phyloP scores from a whole-genome alignment of 1,140 invertebrate species.

The Laupala kohalensis region DNA sequence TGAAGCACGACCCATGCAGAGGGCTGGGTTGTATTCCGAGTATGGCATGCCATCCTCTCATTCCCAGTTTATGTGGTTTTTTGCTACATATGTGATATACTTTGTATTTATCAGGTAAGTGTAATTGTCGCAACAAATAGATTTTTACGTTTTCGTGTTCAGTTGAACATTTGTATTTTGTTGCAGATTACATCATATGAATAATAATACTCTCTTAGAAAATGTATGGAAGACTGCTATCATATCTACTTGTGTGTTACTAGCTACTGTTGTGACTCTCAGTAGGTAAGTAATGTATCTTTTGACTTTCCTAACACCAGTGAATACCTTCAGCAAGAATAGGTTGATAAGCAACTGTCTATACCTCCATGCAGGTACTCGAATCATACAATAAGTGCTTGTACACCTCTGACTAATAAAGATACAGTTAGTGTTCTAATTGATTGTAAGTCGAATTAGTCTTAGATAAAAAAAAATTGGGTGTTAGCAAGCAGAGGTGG shows the following conservation, averaged over 20 bases:
- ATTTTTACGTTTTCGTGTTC: not conserved
- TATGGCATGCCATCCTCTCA: slow-evolving; percentile 93
- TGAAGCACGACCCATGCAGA: slow-evolving; percentile 58
- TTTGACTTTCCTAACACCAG: no score
- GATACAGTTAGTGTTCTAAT: no score
- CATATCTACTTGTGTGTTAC: slow-evolving; percentile 41
- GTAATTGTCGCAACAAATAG: not conserved
- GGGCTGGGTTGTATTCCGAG: slow-evolving; percentile 59
- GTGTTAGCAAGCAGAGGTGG: no score
- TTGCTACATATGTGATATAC: slow-evolving; percentile 69
- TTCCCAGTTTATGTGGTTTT: slow-evolving; percentile 88
- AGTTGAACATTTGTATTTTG: slow-evolving; percentile 16
- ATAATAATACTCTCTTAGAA: slow-evolving; percentile 58
- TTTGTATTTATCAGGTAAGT: slow-evolving; percentile 73
- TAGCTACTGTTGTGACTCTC: slow-evolving; percentile 49
- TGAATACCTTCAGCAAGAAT: no score
- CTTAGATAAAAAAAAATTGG: no score
- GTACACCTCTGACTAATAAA: no score
- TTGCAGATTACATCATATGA: slow-evolving; percentile 65
- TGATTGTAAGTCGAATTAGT: no score
- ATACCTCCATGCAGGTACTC: no score
- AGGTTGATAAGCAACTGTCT: no score
- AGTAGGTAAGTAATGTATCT: slow-evolving; percentile 29
- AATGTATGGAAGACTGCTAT: slow-evolving; percentile 57
- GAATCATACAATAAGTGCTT: no score